Evolutionary conservation across 2,797 vertebrate species (phyloP).

Genomic region (Lepilemur ruficaudatus): DNA sequence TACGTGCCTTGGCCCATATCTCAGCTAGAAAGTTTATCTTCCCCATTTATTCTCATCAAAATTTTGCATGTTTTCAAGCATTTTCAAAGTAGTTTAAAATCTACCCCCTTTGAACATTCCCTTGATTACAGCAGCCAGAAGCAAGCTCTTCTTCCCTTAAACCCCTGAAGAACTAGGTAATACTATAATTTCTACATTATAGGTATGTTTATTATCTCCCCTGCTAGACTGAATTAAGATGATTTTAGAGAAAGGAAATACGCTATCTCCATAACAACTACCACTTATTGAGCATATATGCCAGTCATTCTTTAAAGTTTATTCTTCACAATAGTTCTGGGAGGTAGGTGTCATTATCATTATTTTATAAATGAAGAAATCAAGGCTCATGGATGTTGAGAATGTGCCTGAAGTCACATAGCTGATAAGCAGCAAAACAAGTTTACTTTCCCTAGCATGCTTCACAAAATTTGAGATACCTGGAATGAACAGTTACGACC

Average conservation of each 20-base stretch:
- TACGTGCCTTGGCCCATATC: background rate
- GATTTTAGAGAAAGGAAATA: background rate
- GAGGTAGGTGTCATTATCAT: background rate
- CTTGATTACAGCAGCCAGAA: background rate
- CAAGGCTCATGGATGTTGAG: background rate
- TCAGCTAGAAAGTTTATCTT: background rate
- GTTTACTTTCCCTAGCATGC: background rate
- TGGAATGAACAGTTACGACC: background rate
- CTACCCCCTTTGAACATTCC: slow-evolving; percentile 2
- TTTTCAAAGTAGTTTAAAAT: slow-evolving; percentile 36
- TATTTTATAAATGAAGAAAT: slow-evolving; percentile 8
- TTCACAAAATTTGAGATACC: background rate
- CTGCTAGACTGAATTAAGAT: slow-evolving; percentile 20
- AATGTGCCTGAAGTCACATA: background rate
- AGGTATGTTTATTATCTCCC: background rate
- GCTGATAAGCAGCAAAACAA: background rate
- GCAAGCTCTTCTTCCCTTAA: slow-evolving; percentile 12
- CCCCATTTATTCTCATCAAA: background rate
- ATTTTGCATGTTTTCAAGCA: background rate
- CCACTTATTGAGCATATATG: background rate
- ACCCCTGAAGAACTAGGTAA: background rate
- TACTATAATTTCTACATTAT: background rate
- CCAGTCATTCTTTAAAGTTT: slow-evolving; percentile 12
- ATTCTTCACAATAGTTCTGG: background rate
- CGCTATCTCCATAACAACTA: background rate